Conservation (phyloP, 2,888 invertebrate species). For the Branchellion lobata region DNA sequence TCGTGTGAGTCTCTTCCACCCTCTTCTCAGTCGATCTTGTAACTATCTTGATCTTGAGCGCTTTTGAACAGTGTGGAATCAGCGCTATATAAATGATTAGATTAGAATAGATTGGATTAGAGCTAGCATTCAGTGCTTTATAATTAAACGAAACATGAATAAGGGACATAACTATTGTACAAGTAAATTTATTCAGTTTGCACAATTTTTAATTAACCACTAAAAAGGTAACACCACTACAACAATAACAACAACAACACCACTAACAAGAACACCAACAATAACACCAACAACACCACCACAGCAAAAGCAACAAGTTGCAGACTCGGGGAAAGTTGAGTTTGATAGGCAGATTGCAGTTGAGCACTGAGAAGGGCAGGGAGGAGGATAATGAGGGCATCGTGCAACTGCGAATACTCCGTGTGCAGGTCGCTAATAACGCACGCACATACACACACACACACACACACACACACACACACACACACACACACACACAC, state of each 20-base stretch:
- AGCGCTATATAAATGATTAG: too few relatives aligned
- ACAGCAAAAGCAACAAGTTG: slow-evolving; percentile 86
- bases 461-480: too few relatives aligned
- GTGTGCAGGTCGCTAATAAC: slow-evolving; percentile 71
- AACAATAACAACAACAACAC: not conserved
- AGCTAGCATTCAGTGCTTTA: too few relatives aligned
- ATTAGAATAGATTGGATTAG: too few relatives aligned
- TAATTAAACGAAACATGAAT: too few relatives aligned
- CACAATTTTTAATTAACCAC: not conserved
- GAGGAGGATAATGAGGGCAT: slow-evolving; percentile 98
- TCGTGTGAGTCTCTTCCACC: slow-evolving; percentile 65
- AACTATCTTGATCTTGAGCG: not conserved
- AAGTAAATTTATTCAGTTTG: too few relatives aligned
- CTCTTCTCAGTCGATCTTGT: not conserved
- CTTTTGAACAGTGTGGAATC: too few relatives aligned
- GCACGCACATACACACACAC: too few relatives aligned
- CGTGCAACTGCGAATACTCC: slow-evolving; percentile 87
- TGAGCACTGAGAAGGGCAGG: slow-evolving; percentile 90
- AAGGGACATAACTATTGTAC: too few relatives aligned
- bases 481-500: too few relatives aligned
- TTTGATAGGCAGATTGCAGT: slow-evolving; percentile 87
- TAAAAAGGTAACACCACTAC: not conserved
- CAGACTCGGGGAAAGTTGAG: slow-evolving; percentile 94
- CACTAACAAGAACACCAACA: not conserved
- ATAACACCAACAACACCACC: slow-evolving; percentile 43